Evolutionary conservation across 2,113 vertebrate species (phyloP).

Genomic region (Podiceps cristatus): DNA sequence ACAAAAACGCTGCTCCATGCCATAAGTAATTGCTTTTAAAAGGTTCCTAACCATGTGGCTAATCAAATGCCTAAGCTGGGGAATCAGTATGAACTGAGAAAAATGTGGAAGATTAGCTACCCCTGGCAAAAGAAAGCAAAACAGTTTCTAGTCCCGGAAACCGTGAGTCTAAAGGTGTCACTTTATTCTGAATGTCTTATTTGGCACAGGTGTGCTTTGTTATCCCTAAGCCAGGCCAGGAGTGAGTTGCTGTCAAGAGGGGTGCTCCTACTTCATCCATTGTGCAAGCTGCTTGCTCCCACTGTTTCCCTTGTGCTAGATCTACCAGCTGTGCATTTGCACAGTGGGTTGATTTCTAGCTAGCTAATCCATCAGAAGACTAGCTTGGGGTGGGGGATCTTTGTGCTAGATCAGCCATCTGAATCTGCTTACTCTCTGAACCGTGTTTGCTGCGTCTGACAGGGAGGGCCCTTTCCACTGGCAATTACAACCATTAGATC

Average conservation of each 20-base stretch:
- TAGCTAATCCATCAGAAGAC: background rate
- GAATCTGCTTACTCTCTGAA: background rate
- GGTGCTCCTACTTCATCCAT: background rate
- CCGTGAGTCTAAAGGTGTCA: background rate
- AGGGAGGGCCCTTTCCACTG: background rate
- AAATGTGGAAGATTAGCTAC: background rate
- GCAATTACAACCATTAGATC: background rate
- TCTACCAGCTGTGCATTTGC: background rate
- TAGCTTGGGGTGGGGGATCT: background rate
- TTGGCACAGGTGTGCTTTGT: background rate
- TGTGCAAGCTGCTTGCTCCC: background rate
- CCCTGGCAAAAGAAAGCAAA: background rate
- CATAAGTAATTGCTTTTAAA: slow-evolving; percentile 1
- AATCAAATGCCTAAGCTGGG: background rate
- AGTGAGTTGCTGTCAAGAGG: background rate
- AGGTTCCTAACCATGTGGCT: background rate
- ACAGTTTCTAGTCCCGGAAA: background rate
- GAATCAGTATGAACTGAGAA: background rate
- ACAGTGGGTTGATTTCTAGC: background rate
- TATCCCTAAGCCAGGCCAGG: background rate
- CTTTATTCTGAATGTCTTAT: background rate
- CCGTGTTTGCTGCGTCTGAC: background rate
- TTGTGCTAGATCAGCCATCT: background rate
- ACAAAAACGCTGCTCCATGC: background rate
- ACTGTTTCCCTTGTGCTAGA: background rate